Evolutionary conservation across 1,140 invertebrate species (phyloP).

Genomic region (Drosophila teissieri): DNA sequence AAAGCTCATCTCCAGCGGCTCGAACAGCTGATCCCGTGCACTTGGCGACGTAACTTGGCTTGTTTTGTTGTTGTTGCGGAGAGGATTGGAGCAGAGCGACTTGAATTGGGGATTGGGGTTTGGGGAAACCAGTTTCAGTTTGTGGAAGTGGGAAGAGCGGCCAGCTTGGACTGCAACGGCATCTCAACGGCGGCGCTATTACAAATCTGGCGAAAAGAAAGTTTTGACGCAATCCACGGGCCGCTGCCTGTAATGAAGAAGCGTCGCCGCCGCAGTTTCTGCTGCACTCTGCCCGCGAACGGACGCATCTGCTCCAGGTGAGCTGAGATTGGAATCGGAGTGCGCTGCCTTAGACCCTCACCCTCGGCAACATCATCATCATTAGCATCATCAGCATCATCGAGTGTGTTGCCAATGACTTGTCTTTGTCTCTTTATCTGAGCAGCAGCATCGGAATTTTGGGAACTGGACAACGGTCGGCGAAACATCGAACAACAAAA

Average conservation of each 20-base stretch:
- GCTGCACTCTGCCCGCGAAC: conserved; percentile 61
- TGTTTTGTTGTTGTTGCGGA: conserved; percentile 28
- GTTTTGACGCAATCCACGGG: conserved; percentile 75
- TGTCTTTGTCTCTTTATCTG: conserved; percentile 56
- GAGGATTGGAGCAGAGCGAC: conserved; percentile 1
- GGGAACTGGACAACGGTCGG: conserved; percentile 26
- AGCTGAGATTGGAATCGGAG: conserved; percentile 8
- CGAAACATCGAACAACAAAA: conserved; percentile 23
- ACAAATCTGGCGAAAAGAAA: conserved; percentile 65
- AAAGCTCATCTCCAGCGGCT: conserved; percentile 23
- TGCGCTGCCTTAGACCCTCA: too few species aligned
- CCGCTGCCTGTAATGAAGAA: conserved; percentile 75
- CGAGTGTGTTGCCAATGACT: conserved; percentile 28
- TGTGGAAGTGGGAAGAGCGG: conserved; percentile 21
- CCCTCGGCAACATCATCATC: not conserved
- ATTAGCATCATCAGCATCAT: conserved; percentile 11
- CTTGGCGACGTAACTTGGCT: conserved; percentile 38
- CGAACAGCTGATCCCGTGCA: conserved; percentile 38
- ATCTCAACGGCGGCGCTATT: conserved; percentile 37
- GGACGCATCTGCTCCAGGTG: conserved; percentile 40
- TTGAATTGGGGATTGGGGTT: conserved; percentile 2
- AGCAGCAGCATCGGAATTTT: conserved; percentile 38
- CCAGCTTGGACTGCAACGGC: conserved; percentile 38
- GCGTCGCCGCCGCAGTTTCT: conserved; percentile 61
- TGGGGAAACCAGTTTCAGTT: conserved; percentile 42